Conservation (phyloP, 2,888 invertebrate species). For the Habrosyne pyritoides region DNA sequence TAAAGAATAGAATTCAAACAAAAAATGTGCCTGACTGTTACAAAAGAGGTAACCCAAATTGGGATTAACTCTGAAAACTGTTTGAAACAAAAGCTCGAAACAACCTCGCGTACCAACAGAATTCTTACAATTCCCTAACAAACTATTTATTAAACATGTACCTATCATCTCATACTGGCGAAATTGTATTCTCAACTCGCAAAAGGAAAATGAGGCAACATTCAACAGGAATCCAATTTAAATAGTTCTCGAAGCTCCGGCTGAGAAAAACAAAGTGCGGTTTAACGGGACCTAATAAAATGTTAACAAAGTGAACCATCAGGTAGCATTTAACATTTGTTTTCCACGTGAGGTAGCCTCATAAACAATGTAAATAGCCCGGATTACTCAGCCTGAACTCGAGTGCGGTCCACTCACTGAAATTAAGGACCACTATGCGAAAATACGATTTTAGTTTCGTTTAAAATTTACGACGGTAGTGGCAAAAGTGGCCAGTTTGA, state of each 20-base stretch:
- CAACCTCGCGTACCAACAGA: not conserved
- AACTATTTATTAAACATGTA: slow-evolving; percentile 4
- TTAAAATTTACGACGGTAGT: slow-evolving; percentile 2
- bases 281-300: slow-evolving; percentile 15
- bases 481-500: not conserved
- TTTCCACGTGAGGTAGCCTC: slow-evolving; percentile 19
- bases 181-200: slow-evolving; percentile 13
- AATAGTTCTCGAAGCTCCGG: slow-evolving; percentile 25
- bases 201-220: slow-evolving; percentile 9
- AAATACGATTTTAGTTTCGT: slow-evolving; percentile 22
- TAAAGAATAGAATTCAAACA: no score
- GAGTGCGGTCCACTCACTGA: slow-evolving; percentile 17
- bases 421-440: slow-evolving; percentile 16
- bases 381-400: slow-evolving; percentile 23
- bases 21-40: no score
- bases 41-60: no score
- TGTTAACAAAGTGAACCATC: slow-evolving; percentile 32
- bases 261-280: slow-evolving; percentile 31
- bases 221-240: slow-evolving; percentile 24
- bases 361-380: slow-evolving; percentile 34
- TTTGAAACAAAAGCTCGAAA: not conserved
- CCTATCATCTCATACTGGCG: not conserved
- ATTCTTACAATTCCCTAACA: not conserved
- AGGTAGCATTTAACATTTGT: slow-evolving; percentile 26
- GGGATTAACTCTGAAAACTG: not conserved